phyloP scores from a whole-genome alignment of 2,797 vertebrate genomes.

The Rhinichthys osculus region DNA sequence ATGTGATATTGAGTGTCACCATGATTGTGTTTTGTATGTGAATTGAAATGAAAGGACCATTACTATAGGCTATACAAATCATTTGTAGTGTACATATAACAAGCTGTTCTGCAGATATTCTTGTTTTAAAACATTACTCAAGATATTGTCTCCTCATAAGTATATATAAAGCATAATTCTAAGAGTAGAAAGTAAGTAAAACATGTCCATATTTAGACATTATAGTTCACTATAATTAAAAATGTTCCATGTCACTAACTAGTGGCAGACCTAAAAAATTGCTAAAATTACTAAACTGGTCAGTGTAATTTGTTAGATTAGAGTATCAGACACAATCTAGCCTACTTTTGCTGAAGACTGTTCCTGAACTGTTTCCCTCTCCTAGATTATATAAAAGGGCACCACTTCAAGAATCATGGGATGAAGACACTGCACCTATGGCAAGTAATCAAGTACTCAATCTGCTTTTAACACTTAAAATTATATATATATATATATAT shows the following conservation, averaged over 20 bases:
- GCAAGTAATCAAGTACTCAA: not conserved
- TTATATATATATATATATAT: too few relatives aligned
- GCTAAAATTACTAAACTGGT: too few relatives aligned
- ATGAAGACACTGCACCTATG: not conserved
- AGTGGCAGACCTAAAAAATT: not conserved
- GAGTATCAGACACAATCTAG: not conserved
- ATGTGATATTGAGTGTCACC: not conserved
- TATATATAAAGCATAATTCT: not conserved
- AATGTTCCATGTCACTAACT: not conserved
- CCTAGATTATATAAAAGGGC: not conserved
- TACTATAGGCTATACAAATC: not conserved
- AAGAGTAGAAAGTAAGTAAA: not conserved
- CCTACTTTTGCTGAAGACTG: not conserved
- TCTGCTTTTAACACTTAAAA: not conserved
- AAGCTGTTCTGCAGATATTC: not conserved
- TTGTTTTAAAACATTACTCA: not conserved
- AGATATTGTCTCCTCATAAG: not conserved
- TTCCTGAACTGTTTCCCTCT: not conserved
- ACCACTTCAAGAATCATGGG: not conserved
- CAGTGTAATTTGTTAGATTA: not conserved
- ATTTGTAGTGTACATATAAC: not conserved
- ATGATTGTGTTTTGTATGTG: not conserved
- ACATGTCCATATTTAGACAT: not conserved
- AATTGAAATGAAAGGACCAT: not conserved
- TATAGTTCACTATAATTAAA: not conserved